Percentiles rank a stretch among this genome's conserved stretches.
Evolutionary conservation across 2,888 invertebrate genomes (phyloP).

Genomic region (Tromatobia lineatoria): DNA sequence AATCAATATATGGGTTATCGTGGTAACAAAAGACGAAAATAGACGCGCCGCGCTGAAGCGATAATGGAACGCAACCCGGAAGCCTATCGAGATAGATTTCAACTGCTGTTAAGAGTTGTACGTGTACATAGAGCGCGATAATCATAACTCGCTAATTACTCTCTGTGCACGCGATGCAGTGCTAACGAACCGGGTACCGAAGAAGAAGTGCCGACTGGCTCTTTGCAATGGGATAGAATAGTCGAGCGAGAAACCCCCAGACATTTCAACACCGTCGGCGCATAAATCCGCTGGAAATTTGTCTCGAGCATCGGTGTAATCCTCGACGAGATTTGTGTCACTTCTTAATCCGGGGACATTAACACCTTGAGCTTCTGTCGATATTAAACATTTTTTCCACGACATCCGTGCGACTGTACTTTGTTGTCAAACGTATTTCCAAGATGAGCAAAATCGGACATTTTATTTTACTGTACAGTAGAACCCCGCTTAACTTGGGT

Average conservation of each 20-base stretch:
- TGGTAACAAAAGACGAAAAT: background rate
- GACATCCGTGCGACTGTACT: background rate
- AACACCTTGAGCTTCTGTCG: slow-evolving; percentile 9
- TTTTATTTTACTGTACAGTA: background rate
- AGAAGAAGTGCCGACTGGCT: slow-evolving; percentile 18
- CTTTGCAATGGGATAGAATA: background rate
- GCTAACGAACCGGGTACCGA: slow-evolving; percentile 56
- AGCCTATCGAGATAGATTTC: slow-evolving; percentile 37
- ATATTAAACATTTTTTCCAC: background rate
- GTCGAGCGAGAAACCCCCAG: background rate
- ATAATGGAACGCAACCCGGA: slow-evolving; percentile 51
- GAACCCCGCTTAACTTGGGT: too few species aligned
- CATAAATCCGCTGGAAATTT: slow-evolving; percentile 42
- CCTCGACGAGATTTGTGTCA: slow-evolving; percentile 6
- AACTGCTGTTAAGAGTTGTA: background rate
- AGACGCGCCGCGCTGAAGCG: slow-evolving; percentile 6
- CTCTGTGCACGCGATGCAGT: slow-evolving; percentile 53
- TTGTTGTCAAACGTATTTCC: background rate
- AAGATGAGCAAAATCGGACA: background rate
- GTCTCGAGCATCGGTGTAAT: slow-evolving; percentile 12
- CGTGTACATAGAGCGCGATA: slow-evolving; percentile 39
- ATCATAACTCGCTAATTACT: slow-evolving; percentile 65
- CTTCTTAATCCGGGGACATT: background rate
- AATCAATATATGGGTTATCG: background rate
- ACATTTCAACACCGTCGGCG: slow-evolving; percentile 32